These are phyloP conservation scores for Embiotoca jacksoni DNA, from an alignment of 2,113 vertebrate genomes.

Conservation along the genomic window DNA sequence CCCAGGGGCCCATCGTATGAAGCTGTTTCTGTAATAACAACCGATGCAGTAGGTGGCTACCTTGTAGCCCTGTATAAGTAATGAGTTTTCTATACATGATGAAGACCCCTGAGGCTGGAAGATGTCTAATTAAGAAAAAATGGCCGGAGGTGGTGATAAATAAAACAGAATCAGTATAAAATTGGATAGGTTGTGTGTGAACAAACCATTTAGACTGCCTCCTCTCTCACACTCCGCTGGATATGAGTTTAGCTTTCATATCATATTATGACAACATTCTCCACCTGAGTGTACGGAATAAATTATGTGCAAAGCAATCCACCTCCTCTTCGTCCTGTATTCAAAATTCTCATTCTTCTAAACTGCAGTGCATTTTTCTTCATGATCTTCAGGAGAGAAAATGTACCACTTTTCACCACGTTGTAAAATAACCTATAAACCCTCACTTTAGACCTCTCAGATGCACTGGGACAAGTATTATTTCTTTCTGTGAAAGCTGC, in stretches of 20 bases:
- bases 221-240: slow-evolving; percentile 32
- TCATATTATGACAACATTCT: slow-evolving; percentile 38
- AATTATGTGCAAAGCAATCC: slow-evolving; percentile 43
- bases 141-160: slow-evolving; percentile 73
- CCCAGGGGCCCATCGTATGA: slow-evolving; percentile 58
- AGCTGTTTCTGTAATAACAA: slow-evolving; percentile 70
- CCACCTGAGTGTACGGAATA: slow-evolving; percentile 57
- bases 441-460: not conserved
- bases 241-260: slow-evolving; percentile 46
- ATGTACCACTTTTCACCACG: slow-evolving; percentile 18
- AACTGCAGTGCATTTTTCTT: slow-evolving; percentile 40
- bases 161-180: slow-evolving; percentile 60
- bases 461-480: not conserved
- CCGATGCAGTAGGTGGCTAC: slow-evolving; percentile 57
- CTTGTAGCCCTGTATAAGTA: slow-evolving; percentile 67
- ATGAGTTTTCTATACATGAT: slow-evolving; percentile 70
- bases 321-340: slow-evolving; percentile 23
- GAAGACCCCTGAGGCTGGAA: slow-evolving; percentile 50
- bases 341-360: slow-evolving; percentile 42
- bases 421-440: slow-evolving; percentile 31
- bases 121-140: slow-evolving; percentile 77
- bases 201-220: slow-evolving; percentile 30
- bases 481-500: slow-evolving; percentile 22
- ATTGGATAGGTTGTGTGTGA: slow-evolving; percentile 54
- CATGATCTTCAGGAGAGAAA: slow-evolving; percentile 22